These are phyloP conservation scores for Capricornis sumatraensis DNA, from an alignment of 2,113 vertebrate species.

Conservation along the genomic window DNA sequence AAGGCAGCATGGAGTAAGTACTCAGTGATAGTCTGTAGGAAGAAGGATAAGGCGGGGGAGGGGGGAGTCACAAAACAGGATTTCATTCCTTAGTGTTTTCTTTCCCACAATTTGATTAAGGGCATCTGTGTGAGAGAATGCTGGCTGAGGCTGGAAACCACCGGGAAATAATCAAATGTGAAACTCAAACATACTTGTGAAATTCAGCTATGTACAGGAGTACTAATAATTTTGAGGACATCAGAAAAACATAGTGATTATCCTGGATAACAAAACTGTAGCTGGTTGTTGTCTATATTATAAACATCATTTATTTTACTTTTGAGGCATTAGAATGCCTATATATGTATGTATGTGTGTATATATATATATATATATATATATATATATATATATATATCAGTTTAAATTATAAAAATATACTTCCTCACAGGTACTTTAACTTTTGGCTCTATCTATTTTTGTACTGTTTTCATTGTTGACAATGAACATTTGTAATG, in stretches of 20 bases:
- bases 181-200: not conserved
- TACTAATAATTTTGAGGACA: not conserved
- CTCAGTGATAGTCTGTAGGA: accelerated
- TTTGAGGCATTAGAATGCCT: not conserved
- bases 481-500: not conserved
- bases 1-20: accelerated
- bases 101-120: not conserved
- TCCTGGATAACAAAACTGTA: not conserved
- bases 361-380: not conserved
- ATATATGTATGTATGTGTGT: not conserved
- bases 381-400: too few species aligned
- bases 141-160: not conserved
- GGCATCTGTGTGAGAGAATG: not conserved
- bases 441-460: not conserved
- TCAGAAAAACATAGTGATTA: not conserved
- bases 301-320: not conserved
- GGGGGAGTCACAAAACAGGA: not conserved
- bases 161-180: not conserved
- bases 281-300: not conserved
- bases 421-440: not conserved
- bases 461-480: not conserved
- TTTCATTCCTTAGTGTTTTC: not conserved
- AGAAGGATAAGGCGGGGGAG: not conserved
- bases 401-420: not conserved
- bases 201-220: not conserved